A percentile compares a stretch with the other conserved stretches of the same genome.
These are phyloP conservation scores for Axis porcinus DNA, from an alignment of 2,113 vertebrate genomes.

Conservation along the genomic window DNA sequence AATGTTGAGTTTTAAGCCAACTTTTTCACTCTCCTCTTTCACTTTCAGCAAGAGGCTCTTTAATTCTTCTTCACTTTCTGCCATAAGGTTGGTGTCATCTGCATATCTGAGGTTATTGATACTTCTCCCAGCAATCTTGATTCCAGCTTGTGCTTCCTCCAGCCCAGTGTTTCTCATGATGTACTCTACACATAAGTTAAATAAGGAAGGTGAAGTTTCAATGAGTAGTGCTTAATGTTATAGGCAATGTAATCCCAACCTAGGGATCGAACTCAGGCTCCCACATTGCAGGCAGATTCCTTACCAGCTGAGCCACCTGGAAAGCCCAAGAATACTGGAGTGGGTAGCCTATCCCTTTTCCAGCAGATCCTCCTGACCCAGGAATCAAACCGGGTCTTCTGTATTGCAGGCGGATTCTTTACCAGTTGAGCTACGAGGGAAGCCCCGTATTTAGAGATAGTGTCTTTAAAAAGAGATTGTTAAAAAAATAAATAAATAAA, in stretches of 20 bases:
- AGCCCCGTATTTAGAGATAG: not conserved
- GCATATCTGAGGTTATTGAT: not conserved
- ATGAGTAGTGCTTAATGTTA: not conserved
- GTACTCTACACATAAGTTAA: not conserved
- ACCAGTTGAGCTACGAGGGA: not conserved
- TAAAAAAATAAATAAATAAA: no score
- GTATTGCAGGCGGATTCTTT: not conserved
- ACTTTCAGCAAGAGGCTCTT: not conserved
- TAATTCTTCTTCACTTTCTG: not conserved
- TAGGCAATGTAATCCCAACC: not conserved
- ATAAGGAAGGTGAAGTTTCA: not conserved
- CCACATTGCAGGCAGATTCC: not conserved
- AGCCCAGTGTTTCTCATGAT: not conserved
- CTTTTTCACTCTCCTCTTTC: not conserved
- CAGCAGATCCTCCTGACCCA: not conserved
- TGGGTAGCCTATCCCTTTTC: not conserved
- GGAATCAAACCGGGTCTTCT: not conserved
- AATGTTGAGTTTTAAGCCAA: not conserved
- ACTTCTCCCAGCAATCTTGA: not conserved
- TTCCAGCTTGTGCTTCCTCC: not conserved
- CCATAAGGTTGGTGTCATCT: not conserved
- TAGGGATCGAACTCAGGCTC: not conserved
- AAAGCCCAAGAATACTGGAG: not conserved
- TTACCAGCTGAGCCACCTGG: not conserved
- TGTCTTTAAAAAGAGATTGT: not conserved